Evolutionary conservation across 2,888 invertebrate genomes (phyloP).

Genomic region (Smittia sp.): DNA sequence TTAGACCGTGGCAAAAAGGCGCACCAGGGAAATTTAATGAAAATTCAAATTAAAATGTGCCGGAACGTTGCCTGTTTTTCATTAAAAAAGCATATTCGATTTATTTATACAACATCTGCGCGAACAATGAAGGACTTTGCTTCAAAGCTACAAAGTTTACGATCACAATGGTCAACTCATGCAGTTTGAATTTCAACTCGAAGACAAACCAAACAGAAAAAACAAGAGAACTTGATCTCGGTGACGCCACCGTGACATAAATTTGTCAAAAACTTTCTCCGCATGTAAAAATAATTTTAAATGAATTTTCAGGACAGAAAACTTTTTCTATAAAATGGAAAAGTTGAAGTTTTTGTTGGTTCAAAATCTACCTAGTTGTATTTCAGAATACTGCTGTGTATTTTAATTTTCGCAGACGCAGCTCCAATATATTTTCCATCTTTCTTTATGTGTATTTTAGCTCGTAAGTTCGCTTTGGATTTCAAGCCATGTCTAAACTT

Average conservation of each 20-base stretch:
- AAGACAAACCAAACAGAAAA: not conserved
- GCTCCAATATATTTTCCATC: not conserved
- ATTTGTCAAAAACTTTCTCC: not conserved
- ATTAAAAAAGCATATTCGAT: constrained; percentile 29
- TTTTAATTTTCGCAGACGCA: not conserved
- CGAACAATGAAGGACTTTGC: constrained; percentile 16
- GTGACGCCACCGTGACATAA: constrained; percentile 6
- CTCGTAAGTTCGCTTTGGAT: not conserved
- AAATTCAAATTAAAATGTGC: constrained; percentile 17
- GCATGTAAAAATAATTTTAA: not conserved
- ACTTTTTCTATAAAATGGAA: not conserved
- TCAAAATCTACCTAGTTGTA: too few relatives aligned
- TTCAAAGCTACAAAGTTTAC: not conserved
- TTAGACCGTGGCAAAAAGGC: not conserved
- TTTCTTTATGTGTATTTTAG: not conserved
- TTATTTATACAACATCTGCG: constrained; percentile 30
- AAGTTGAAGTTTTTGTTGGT: not conserved
- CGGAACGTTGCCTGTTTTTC: constrained; percentile 3
- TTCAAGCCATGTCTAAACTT: constrained; percentile 22
- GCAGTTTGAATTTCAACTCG: not conserved
- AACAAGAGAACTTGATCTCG: not conserved
- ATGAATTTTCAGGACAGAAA: not conserved
- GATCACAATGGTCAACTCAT: not conserved
- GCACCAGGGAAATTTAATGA: constrained; percentile 31
- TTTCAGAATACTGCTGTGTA: too few relatives aligned